Base-by-base conservation (phyloP, 1,140 invertebrate genomes). In the Nylanderia fulva region DNA sequence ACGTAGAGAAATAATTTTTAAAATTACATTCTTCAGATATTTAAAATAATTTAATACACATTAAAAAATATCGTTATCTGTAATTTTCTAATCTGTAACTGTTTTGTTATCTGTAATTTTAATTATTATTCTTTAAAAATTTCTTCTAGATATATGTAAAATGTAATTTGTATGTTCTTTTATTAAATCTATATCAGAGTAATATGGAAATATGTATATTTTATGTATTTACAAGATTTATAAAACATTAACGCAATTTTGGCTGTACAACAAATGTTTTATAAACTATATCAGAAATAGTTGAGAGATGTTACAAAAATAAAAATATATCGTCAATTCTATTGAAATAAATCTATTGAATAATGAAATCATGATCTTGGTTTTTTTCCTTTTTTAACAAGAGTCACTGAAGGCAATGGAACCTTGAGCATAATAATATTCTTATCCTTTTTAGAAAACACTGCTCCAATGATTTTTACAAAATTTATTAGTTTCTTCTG, bases 401-500 rank as follows among this genome's bases (percentile, higher is more conserved):
- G 8, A 52, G 86, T 29, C 0, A 79, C 5, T 9, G 91, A 27
- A 24, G 95, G 95, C 66, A 96, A 74, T 8, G 95, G 95, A 52
- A 95, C 61, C 88, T 95, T 95, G 4, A 95, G 82, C 11, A 69
- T 39, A 56, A 94, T 88, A 1, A 85, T 42, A 64, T 92, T 93
- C 88, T 95, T 95, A 18, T 95, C 84, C 4, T 92, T 91, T 74
- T 92, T 91, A 1, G 39, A 69, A 18, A 92, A 79, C 2, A 93
- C 88, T 21, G 95, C 94, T n/a, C 92, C 91, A 60, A 95, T 85
- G 18, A 94, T 82, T 90, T 90, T 93, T 5, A 94, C 90, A 36
- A 95, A 89, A 11, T 95, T 93, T 9, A 75, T 75, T 18, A 95
- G 63, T 84, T 95, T 96, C 82, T 95, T 95, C 0, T 94, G 7